Base-by-base conservation (phyloP, 37 sponge, comb jelly and placozoan species). In the Geodia barretti region DNA sequence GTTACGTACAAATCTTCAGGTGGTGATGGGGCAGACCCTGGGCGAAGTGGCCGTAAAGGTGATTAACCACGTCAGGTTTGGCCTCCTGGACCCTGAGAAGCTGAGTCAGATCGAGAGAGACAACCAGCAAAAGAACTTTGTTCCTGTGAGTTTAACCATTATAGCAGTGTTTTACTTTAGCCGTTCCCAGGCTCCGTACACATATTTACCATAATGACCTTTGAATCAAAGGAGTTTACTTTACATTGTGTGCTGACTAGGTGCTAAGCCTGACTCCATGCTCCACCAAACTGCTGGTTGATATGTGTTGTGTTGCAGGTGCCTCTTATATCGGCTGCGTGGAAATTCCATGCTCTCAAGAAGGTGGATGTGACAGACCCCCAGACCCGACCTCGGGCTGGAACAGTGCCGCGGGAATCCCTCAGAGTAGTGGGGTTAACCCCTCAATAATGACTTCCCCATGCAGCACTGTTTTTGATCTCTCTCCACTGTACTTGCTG, bases 261-360 rank as follows among this genome's bases (percentile, higher is more conserved):
- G 35, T 14, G 39, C 72, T 70, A 33, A 11, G 14, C 23, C 72
- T 38, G 3, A 38, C 72, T 33, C 32, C 72, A 33, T 8, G 20
- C 36, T n/a, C n/a, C n/a, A n/a, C n/a, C n/a, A n/a, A n/a, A n/a
- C n/a, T n/a, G n/a, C n/a, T 60, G 62, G 19, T 60, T 23, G 62
- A 21, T 19, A 23, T 19, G 62, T 60, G 21, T 21, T 60, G 30
- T n/a, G n/a, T n/a, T n/a, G n/a, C 73, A 97, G 97, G 89, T 91
- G 47, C 23, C 63, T 33, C 82, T 94, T 54, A 96, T 98, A 58
- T 83, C 96, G 35, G 73, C 91, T 38, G 96, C 98, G n/a, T 98
- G 98, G 98, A 93, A 88, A 78, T 98, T 89, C 62, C 98, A 98
- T 81, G 98, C 98, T 19, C 84, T 93, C 26, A 86, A 91, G 80